These are phyloP conservation scores for Platycheirus rosarum DNA, from an alignment of 2,888 invertebrate genomes.

Conservation along the genomic window DNA sequence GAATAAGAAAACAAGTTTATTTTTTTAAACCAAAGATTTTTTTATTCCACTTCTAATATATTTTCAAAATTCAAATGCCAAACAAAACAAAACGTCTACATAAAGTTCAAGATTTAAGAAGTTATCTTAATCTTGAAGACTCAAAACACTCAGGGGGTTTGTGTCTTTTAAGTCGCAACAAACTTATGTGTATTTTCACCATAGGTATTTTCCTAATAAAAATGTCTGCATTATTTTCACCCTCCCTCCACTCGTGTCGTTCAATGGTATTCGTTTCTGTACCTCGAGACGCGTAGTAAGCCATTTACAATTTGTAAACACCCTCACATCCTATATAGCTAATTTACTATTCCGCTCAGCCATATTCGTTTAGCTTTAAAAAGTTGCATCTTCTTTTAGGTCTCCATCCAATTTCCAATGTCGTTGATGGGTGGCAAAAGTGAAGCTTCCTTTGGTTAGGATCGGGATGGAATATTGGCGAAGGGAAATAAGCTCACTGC, in stretches of 20 bases:
- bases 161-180: background rate
- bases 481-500: too few relatives aligned
- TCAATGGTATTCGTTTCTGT: slow-evolving; percentile 51
- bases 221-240: slow-evolving; percentile 51
- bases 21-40: too few relatives aligned
- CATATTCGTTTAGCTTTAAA: slow-evolving; percentile 72
- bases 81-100: background rate
- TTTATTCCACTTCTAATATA: too few relatives aligned
- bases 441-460: too few relatives aligned
- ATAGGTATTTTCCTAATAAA: slow-evolving; percentile 55
- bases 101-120: too few relatives aligned
- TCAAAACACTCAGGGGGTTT: slow-evolving; percentile 21
- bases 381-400: slow-evolving; percentile 66
- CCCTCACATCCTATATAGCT: slow-evolving; percentile 71
- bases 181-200: slow-evolving; percentile 16
- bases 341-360: slow-evolving; percentile 73
- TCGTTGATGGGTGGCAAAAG: slow-evolving; percentile 2
- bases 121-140: too few relatives aligned
- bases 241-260: slow-evolving; percentile 26
- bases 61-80: background rate
- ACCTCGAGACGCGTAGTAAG: slow-evolving; percentile 49
- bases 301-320: slow-evolving; percentile 70
- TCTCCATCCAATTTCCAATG: slow-evolving; percentile 46
- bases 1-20: too few relatives aligned
- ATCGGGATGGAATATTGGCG: too few relatives aligned